Percentiles rank a stretch among this genome's conserved stretches.
Evolutionary conservation across 1,140 invertebrate species (phyloP).

Genomic region (Steinernema feltiae): DNA sequence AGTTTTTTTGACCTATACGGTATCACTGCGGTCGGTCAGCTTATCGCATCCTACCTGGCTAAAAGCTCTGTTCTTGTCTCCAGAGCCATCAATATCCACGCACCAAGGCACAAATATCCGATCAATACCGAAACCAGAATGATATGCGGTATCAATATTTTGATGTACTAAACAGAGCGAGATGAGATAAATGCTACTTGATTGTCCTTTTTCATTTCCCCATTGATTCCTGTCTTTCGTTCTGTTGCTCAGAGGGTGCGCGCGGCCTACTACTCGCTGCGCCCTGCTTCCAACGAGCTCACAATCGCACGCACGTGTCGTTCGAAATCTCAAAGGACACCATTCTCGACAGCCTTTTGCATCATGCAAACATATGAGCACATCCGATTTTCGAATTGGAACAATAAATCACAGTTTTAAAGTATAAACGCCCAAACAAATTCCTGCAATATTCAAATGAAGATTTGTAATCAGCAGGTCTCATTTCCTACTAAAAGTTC

Average conservation of each 20-base stretch:
- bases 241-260: background rate
- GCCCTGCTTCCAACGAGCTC: background rate
- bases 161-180: conserved; percentile 53
- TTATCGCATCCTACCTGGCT: conserved; percentile 32
- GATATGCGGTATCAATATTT: conserved; percentile 55
- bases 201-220: background rate
- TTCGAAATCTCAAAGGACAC: conserved; percentile 15
- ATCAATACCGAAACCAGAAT: conserved; percentile 55
- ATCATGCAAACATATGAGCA: conserved; percentile 15
- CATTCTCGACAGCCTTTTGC: conserved; percentile 11
- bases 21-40: background rate
- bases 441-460: background rate
- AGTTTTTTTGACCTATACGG: conserved; percentile 40
- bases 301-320: conserved; percentile 14
- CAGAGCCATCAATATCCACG: conserved; percentile 53
- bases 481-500: too few relatives aligned
- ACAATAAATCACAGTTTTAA: conserved; percentile 11
- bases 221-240: background rate
- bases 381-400: conserved; percentile 10
- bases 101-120: conserved; percentile 55
- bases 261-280: background rate
- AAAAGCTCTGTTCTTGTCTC: conserved; percentile 55
- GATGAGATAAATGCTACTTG: conserved; percentile 16
- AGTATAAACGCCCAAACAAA: background rate
- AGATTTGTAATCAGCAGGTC: background rate